Evolutionary conservation across 2,797 vertebrate genomes (phyloP).

Genomic region (Hylomyscus alleni): DNA sequence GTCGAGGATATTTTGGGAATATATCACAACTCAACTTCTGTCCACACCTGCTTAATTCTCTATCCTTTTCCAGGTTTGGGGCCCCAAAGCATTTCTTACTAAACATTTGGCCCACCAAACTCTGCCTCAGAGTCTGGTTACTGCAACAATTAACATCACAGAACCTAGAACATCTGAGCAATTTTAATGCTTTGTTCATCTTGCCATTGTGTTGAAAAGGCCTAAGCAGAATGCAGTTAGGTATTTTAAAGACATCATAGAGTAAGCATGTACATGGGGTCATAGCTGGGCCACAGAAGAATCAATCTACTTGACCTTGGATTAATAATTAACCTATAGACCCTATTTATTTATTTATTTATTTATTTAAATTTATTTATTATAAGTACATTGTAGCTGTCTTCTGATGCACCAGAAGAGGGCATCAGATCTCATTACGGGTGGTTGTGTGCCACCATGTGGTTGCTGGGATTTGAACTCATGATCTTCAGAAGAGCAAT

Average conservation of each 20-base stretch:
- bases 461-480: too few relatives aligned
- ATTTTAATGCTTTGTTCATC: slow-evolving; percentile 34
- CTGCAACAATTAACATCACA: not conserved
- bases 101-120: not conserved
- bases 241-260: slow-evolving; percentile 12
- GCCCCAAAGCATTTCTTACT: not conserved
- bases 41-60: not conserved
- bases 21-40: not conserved
- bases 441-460: too few relatives aligned
- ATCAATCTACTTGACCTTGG: not conserved
- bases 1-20: not conserved
- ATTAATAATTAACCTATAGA: not conserved
- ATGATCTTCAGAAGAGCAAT: too few relatives aligned
- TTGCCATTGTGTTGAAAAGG: not conserved
- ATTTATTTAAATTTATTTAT: too few relatives aligned
- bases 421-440: too few relatives aligned
- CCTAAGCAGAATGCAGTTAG: not conserved
- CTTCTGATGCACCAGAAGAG: too few relatives aligned
- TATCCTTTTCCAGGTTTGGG: not conserved
- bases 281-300: not conserved
- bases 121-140: slow-evolving; percentile 9
- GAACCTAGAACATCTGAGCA: not conserved
- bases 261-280: not conserved
- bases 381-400: too few relatives aligned
- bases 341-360: not conserved